phyloP scores from a whole-genome alignment of 2,797 vertebrate species.

The Todus mexicanus region DNA sequence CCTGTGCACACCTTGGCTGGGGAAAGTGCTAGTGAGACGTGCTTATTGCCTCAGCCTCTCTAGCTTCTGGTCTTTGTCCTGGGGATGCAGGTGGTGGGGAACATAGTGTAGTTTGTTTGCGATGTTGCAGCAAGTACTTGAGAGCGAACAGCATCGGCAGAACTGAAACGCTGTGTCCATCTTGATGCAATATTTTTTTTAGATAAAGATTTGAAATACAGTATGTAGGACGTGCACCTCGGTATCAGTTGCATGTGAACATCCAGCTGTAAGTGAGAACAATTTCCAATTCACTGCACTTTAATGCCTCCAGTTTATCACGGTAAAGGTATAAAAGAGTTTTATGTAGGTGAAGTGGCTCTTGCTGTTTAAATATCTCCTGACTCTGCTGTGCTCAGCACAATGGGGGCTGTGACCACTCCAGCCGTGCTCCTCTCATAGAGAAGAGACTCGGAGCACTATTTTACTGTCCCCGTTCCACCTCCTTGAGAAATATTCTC shows the following conservation, averaged over 20 bases:
- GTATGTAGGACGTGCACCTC: neutral
- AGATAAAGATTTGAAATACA: slow-evolving; percentile 11
- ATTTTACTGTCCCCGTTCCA: neutral
- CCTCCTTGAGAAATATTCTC: neutral
- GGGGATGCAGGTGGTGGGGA: neutral
- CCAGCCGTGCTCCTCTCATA: neutral
- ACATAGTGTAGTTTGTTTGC: neutral
- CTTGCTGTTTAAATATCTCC: slow-evolving; percentile 31
- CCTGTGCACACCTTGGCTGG: neutral
- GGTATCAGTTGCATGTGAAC: slow-evolving; percentile 13
- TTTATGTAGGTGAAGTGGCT: slow-evolving; percentile 56
- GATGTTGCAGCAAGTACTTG: neutral
- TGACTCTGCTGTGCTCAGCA: neutral
- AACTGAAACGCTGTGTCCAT: neutral
- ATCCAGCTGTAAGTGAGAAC: slow-evolving; percentile 44
- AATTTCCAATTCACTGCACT: slow-evolving; percentile 50
- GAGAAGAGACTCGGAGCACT: neutral
- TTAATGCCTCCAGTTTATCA: slow-evolving; percentile 60
- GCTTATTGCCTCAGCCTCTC: neutral
- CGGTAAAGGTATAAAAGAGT: slow-evolving; percentile 46
- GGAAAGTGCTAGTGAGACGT: accelerated
- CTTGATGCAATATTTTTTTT: neutral
- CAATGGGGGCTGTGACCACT: neutral
- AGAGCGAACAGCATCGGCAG: neutral
- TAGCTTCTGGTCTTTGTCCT: neutral